Base-by-base conservation (phyloP, 2,113 vertebrate species). In the Philantomba maxwellii region DNA sequence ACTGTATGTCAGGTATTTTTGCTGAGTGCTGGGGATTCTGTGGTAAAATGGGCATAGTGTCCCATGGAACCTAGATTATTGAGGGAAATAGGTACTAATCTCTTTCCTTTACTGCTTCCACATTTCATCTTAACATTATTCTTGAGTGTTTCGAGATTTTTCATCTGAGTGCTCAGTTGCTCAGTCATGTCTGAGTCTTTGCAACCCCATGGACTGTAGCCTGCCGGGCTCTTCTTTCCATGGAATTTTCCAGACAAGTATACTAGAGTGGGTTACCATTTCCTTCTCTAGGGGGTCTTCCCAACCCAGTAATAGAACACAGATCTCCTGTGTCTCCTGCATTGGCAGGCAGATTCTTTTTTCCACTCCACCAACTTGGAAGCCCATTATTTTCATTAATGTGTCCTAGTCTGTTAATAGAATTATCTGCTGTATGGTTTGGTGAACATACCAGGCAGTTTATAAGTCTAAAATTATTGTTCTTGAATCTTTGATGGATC, bases 381-480 rank as follows among this genome's bases (percentile, higher is more conserved):
- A 75, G 39, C 70, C 39, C 39, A 75, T 43, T 26, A 39, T 47
- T 93, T 87, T 62, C 26, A 60, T 81, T 78, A 21, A 53, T n/a
- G 45, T 70, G 43, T 25, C 5, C 58, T 55, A 81, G 5, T 5
- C 83, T 77, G 2, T 84, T 17, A 43, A 43, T 88, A 85, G 21
- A 49, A 49, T 91, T 47, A 60, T 80, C 45, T 90, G 10, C 49
- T 87, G 6, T n/a, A 8, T 55, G 33, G 6, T 84, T 75, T 93
- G 17, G 5, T 82, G 49, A 70, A 26, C 11, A 57, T 0, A 23
- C 64, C 23, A 82, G 55, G 12, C 55, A 55, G 58, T 97, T 87
- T 92, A n/a, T 92, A 58, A 92, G 58, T 53, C 53, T 93, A 77
- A 25, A 60, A 89, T 87, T 73, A 80, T 93, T 91, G 30, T 87